Evolutionary conservation across 2,113 vertebrate genomes (phyloP), one percentile per base, ranked within the genome.

Genomic region (Ameiurus melas): DNA sequence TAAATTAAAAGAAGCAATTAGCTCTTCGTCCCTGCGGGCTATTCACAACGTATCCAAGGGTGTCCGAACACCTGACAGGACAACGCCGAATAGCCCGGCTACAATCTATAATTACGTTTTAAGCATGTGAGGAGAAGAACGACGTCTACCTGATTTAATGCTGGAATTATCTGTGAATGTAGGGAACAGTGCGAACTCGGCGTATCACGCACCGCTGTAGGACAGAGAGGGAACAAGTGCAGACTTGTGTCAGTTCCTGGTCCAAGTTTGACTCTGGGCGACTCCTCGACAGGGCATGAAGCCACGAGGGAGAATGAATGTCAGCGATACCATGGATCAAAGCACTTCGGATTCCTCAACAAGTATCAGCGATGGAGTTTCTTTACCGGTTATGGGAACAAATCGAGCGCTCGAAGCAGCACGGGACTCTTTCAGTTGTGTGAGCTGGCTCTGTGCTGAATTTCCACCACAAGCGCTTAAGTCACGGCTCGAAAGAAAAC

Each of bases 171-270:
- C 16, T 19, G 58, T 58, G 82, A 82, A 85, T 36, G 27, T 66
- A 16, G 36, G 81, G 88, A 89, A 91, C 88, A 86, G 22, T 20
- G 25, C 71, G 78, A 83, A 62, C 87, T 39, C 71, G 1, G 53
- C 58, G 62, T 36, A 75, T 68, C 55, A 53, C 27, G 30, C 55
- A 68, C 20, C 57, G 86, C 80, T 77, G 60, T 36, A 87, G 68
- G 70, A 71, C 86, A 88, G 73, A 77, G 47, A 87, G 68, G 68
- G 20, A 89, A 91, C 88, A 86, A 87, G 90, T 60, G 66, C 36
- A 55, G 86, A 57, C 90, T 62, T 89, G 86, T 16, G 16, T 53
- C 39, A 43, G 22, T 33, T 77, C 57, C 64, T 43, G 68, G 86
- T 89, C 85, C 83, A 89, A 82, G 36, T 55, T 83, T 86, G 78